Evolutionary conservation across 2,888 invertebrate species (phyloP), one percentile per base, ranked within the genome.

Genomic region (Hofmannophila pseudospretella): DNA sequence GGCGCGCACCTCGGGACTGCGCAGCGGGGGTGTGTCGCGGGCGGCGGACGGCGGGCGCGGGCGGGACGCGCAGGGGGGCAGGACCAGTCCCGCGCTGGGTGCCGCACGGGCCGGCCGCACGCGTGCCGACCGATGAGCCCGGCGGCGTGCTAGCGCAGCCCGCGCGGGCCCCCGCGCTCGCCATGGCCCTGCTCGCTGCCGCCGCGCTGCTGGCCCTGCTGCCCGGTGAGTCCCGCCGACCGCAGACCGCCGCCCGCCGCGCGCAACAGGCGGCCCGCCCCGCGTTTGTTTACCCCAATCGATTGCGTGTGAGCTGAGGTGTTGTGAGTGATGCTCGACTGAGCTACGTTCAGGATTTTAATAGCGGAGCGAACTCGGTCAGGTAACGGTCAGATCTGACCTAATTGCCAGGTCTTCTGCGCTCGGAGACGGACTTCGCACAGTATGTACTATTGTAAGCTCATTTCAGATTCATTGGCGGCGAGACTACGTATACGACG

Each of bases 141-240:
- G 80, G 67, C 77, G 67, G 70, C 70, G 78, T 82, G 81, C 78
- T 84, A 82, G 82, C 81, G 81, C 79, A 72, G 76, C 77, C 78
- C 71, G 82, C 82, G 82, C 84, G 82, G 80, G 81, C 81, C 84
- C 84, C 84, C 84, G 84, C 84, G 74, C 71, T 76, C 69, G 80
- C 68, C 67, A 84, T 82, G 84, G 79, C 73, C 59, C 52, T 84
- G 64, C 60, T 82, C 72, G 75, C 65, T 78, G 81, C 79, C 75
- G 59, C 80, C 72, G 79, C 78, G 73, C 77, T 85, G 64, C 68
- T 84, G 65, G 75, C 78, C 67, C 67, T 84, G 61, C 71, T 85
- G 63, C 80, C 85, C 75, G 85, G 85, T 85, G 82, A 85, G 85
- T 80, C 66, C 7, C 7, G 30, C 19, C 46, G 47, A 49, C 41